These are phyloP conservation scores for Bettongia penicillata DNA, from an alignment of 2,113 vertebrate genomes.

Conservation along the genomic window DNA sequence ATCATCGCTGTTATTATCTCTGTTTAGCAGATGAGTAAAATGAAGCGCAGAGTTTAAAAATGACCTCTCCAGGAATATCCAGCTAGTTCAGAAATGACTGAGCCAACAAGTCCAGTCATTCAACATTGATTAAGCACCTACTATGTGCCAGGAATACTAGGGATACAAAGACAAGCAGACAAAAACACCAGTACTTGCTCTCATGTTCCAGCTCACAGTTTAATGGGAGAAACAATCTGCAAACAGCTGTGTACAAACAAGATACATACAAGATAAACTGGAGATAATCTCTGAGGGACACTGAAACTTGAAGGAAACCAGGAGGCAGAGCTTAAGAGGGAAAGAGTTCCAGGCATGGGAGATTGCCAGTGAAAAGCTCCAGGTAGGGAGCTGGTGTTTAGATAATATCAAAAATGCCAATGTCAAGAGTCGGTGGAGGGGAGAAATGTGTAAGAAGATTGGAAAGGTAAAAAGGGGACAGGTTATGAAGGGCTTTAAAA, in stretches of 20 bases:
- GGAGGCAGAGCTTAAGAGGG: background rate
- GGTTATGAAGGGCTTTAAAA: background rate
- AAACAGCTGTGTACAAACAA: background rate
- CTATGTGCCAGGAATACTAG: background rate
- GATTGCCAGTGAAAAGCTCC: background rate
- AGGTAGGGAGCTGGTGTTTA: background rate
- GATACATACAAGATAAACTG: background rate
- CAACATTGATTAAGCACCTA: background rate
- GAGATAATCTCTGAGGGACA: background rate
- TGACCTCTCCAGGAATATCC: background rate
- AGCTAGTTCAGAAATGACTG: background rate
- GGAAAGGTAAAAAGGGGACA: background rate
- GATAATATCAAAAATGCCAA: background rate
- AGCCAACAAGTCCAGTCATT: background rate
- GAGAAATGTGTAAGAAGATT: background rate
- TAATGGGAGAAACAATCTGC: background rate
- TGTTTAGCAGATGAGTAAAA: background rate
- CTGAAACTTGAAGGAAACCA: background rate
- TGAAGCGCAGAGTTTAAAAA: background rate
- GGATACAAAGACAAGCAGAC: background rate
- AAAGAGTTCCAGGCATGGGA: background rate
- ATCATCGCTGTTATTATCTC: background rate
- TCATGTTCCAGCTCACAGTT: background rate
- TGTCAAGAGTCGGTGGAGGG: background rate
- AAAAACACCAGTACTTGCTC: too few species aligned